Percentiles rank a stretch among this genome's conserved stretches.
Conservation (phyloP, 2,888 invertebrate species). For the Anthoptus insignis region DNA sequence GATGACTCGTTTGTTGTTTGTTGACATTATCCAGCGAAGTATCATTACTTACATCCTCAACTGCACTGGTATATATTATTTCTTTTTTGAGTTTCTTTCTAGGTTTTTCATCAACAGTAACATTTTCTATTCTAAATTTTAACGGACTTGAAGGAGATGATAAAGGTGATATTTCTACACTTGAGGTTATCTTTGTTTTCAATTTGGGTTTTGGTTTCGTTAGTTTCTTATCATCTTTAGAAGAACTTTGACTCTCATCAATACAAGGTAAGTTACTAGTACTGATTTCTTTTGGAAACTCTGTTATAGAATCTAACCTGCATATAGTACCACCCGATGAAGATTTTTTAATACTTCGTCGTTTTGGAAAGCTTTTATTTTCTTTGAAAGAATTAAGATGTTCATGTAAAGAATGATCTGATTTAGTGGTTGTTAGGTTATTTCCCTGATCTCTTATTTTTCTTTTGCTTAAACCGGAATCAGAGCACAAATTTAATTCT, state of each 20-base stretch:
- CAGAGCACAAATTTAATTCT: conserved; percentile 50
- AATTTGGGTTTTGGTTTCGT: conserved; percentile 65
- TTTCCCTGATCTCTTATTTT: conserved; percentile 53
- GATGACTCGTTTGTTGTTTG: conserved; percentile 39
- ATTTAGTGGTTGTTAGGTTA: conserved; percentile 75
- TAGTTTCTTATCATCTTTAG: conserved; percentile 39
- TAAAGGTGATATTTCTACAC: conserved; percentile 78
- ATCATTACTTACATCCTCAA: conserved; percentile 56
- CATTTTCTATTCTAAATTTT: conserved; percentile 86
- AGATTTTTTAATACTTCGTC: conserved; percentile 76
- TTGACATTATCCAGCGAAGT: conserved; percentile 37
- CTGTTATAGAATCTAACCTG: conserved; percentile 79
- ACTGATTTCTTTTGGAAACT: conserved; percentile 68
- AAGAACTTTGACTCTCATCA: conserved; percentile 74
- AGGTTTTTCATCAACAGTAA: conserved; percentile 87
- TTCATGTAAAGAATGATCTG: conserved; percentile 78
- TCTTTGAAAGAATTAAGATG: conserved; percentile 61
- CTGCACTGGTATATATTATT: conserved; percentile 68
- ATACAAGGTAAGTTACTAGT: conserved; percentile 70
- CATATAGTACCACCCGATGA: conserved; percentile 76
- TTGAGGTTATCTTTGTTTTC: conserved; percentile 85
- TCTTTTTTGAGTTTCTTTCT: conserved; percentile 65
- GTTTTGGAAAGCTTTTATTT: conserved; percentile 59
- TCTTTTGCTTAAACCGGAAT: conserved; percentile 53
- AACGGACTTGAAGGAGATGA: conserved; percentile 71